Evolutionary conservation across 2,888 invertebrate genomes (phyloP), one percentile per base, ranked within the genome.

Genomic region (Caenorhabditis sp.): DNA sequence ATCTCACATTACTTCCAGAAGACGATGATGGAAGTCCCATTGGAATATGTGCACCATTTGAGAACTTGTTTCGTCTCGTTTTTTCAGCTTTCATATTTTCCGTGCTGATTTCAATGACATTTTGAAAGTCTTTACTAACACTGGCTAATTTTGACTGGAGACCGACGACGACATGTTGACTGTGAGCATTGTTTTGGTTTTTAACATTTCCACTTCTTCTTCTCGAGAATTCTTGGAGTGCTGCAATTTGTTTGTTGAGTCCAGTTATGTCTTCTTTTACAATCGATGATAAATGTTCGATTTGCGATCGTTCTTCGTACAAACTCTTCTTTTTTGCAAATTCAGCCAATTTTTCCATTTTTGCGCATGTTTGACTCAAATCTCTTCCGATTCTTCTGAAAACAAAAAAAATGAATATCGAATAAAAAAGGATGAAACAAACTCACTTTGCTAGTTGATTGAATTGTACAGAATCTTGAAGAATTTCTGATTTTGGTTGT

Each of bases 1-100:
- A 90, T 61, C 90, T 90, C 90, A 79, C 91, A 90, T 78, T 65
- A 43, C 43, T 88, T 21, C 82, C 84, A 65, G 88, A 87, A 14
- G 89, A 88, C 26, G 88, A 88, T 0, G 89, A 88, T 21, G 89
- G 88, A 53, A 89, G 77, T 10, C 88, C 82, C 27, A 87, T 82
- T 3, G 88, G 87, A 4, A 88, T 50, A 1, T 71, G 62, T 21
- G 64, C 62, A 1, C 67, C 59, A 19, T 57, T 69, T 3, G 84
- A 84, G 88, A 94, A 95, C 88, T 96, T 95, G 88, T 97, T 97
- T 79, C 96, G 91, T 82, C 97, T 91, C 79, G 91, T 92, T 88
- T 95, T 95, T 89, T 97, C 97, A 85, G 95, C 94, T 88, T 95
- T 95, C 88, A 99, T 90, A 90, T 96, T 99, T 92, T 99, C 96